Conservation (phyloP, 2,113 vertebrate species). For the Paralichthys olivaceus region DNA sequence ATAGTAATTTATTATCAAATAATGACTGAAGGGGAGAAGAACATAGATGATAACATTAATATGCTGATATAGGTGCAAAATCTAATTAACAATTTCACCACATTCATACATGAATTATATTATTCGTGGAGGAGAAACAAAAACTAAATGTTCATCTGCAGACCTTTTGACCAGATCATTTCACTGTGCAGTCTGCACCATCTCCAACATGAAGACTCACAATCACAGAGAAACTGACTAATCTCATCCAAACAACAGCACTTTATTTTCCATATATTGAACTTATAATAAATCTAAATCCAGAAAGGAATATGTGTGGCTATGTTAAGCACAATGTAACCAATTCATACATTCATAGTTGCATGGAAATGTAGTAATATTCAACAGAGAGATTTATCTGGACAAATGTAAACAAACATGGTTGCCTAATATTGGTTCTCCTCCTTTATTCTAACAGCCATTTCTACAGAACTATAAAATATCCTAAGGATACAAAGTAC, state of each 20-base stretch:
- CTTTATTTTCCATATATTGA: constrained; percentile 24
- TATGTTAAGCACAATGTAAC: constrained; percentile 52
- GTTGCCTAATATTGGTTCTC: constrained; percentile 7
- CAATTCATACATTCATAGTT: constrained; percentile 36
- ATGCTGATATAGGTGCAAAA: constrained; percentile 31
- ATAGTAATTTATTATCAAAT: constrained; percentile 13
- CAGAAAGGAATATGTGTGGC: constrained; percentile 22
- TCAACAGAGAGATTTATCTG: constrained; percentile 17
- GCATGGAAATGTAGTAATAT: constrained; percentile 56
- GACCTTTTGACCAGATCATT: constrained; percentile 5
- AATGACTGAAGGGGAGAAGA: not conserved
- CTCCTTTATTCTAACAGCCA: constrained; percentile 17
- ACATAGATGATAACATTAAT: constrained; percentile 17
- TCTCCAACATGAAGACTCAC: constrained; percentile 32
- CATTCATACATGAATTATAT: constrained; percentile 19
- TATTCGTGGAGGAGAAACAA: not conserved
- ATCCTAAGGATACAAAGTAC: constrained; percentile 58
- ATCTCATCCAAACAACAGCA: constrained; percentile 24
- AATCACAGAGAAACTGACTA: constrained; percentile 23
- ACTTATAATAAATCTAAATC: constrained; percentile 16
- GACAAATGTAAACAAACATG: constrained; percentile 28
- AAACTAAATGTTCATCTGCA: not conserved
- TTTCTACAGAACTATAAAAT: constrained; percentile 37
- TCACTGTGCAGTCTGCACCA: constrained; percentile 12
- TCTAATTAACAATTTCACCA: constrained; percentile 32